Evolutionary conservation across 2,888 invertebrate species (phyloP).

Genomic region (Drosophila demipolita): DNA sequence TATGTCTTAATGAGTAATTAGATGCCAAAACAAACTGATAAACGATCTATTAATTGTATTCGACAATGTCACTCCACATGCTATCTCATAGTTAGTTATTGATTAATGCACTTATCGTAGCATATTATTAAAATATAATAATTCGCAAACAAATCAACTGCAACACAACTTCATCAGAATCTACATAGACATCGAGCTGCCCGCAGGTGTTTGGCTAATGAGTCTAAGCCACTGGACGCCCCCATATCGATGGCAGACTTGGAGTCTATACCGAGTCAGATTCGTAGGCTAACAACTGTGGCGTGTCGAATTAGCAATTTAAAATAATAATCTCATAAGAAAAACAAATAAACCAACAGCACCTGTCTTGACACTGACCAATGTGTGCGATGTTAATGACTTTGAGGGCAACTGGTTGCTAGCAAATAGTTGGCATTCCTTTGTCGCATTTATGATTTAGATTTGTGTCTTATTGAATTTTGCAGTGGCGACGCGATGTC

Average conservation of each 20-base stretch:
- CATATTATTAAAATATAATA: slow-evolving; percentile 23
- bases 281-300: slow-evolving; percentile 35
- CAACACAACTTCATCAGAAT: background rate
- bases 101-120: slow-evolving; percentile 49
- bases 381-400: slow-evolving; percentile 25
- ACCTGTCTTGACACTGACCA: slow-evolving; percentile 38
- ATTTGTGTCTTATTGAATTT: slow-evolving; percentile 4
- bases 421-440: slow-evolving; percentile 48
- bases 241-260: slow-evolving; percentile 28
- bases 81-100: slow-evolving; percentile 41
- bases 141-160: slow-evolving; percentile 38
- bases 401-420: slow-evolving; percentile 54
- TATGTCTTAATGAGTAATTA: background rate
- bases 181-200: background rate
- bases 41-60: slow-evolving; percentile 6
- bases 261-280: slow-evolving; percentile 7
- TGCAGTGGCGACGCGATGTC: slow-evolving; percentile 87
- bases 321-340: background rate
- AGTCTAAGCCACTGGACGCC: slow-evolving; percentile 38
- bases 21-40: background rate
- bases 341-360: background rate
- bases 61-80: slow-evolving; percentile 1
- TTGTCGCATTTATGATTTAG: background rate
- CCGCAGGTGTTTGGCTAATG: slow-evolving; percentile 40
- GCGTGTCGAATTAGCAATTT: slow-evolving; percentile 54